Evolutionary conservation across 2,888 invertebrate genomes (phyloP), one percentile per base, ranked within the genome.

Genomic region (Chironomus tentans): DNA sequence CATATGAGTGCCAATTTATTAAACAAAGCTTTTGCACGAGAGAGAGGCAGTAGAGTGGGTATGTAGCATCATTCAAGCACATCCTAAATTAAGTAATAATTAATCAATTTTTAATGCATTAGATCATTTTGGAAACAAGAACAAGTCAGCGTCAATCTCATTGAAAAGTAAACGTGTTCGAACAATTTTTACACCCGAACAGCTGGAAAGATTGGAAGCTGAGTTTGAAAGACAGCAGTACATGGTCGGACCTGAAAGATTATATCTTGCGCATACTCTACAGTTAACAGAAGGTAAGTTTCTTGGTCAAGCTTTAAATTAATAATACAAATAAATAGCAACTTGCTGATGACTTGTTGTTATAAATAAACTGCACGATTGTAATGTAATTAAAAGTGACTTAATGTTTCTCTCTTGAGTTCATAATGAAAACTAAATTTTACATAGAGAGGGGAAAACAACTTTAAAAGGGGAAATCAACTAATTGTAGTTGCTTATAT

Each of bases 141-240:
- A 61, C 22, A 74, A 74, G 65, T 74, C 74, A 4, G 13, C 56
- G 6, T 74, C 76, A 47, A 24, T 82, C 6, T 81, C 83, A 2
- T 79, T 86, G n/a, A 85, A 85, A 80, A 92, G 92, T 80, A 97
- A 97, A 85, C 86, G 97, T 78, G 95, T 97, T 56, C 87, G 98
- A 24, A 98, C 97, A 0, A 98, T 98, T 80, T 98, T 98, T 86
- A 97, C 97, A 0, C 96, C 97, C 0, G 97, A 97, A 80, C 97
- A 98, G 84, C 84, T 98, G 79, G 97, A 98, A 82, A 86, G 95
- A 79, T 85, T 98, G 76, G 97, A 98, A 82, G 92, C 93, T 0
- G 97, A 97, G 85, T 98, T 98, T 81, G 95, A 97, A 80, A 85
- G 96, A 56, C 97, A 97, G 81, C 97, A 98, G 83, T 98, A 98